Evolutionary conservation across 2,113 vertebrate species (phyloP), one percentile per base, ranked within the genome.

Genomic region (Pedionomus torquatus): DNA sequence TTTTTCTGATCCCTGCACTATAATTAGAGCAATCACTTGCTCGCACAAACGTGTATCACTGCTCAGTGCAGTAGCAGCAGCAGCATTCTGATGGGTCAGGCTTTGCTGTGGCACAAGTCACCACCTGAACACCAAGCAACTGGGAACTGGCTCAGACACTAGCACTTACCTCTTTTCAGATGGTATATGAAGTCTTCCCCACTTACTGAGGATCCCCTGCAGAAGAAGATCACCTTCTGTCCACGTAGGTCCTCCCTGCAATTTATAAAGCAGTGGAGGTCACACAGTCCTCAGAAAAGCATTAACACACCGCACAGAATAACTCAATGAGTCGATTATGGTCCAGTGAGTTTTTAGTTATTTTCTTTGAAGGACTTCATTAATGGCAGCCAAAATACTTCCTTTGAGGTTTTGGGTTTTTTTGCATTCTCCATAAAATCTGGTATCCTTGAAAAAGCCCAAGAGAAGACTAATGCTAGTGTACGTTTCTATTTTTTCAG

Each of bases 31-130:
- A 63, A 49, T 35, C 13, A 28, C 52, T 17, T 11, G 28, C 31
- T 83, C 66, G 24, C 2, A 0, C 6, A 6, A 13, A 43, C 4
- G 0, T 9, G 13, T 2, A 41, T 25, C 31, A 3, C 52, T 37
- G 35, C 54, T 71, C 35, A 46, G 5, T 16, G 17, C 21, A 28
- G 48, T 2, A 57, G 35, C 33, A 84, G 31, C 28, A 84, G 31
- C 65, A 76, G 1, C 44, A n/a, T 33, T 33, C 46, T 68, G 12
- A 1, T 20, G 0, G 0, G 13, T 35, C 20, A 70, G 46, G 17
- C 20, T 90, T 89, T 87, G 5, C 11, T 41, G 23, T 33, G 37
- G 21, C 61, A 61, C 10, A 80, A 87, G 13, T 37, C 30, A 72
- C 5, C n/a, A 58, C 23, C 49, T 58, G 51, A 80, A 83, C 10